Evolutionary conservation across 2,888 invertebrate genomes (phyloP), one percentile per base, ranked within the genome.

Genomic region (Rhodophaea formosa): DNA sequence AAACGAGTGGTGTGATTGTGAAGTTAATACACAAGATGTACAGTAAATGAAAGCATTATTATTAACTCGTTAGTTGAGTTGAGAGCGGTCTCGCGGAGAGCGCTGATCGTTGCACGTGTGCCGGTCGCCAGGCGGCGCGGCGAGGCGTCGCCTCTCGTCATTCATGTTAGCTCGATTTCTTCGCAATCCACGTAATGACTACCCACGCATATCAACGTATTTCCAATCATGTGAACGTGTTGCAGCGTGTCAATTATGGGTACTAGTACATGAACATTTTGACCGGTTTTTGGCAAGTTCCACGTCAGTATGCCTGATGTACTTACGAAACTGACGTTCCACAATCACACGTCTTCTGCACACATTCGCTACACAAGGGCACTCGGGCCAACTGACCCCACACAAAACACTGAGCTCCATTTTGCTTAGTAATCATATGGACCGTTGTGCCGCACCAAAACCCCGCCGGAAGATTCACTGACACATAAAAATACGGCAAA

Each of bases 291-390:
- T 70, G 75, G 74, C 67, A 66, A 70, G 67, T 70, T 74, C 73
- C 76, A 73, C 75, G 74, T 75, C 76, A 72, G 74, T 77, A 79
- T 76, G 75, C 74, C 80, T 77, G 75, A 71, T 78, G 85, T 89
- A 89, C 89, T 89, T 88, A 90, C 89, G 79, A 84, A 81, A 80
- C 80, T 79, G 81, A 85, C 84, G 79, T 80, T 85, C 88, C 88
- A 85, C 86, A 83, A 82, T 83, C 84, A 86, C 85, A 82, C 83
- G 76, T 83, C 82, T 86, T 83, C 87, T 85, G 86, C 82, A 86
- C 88, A 87, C 82, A 87, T 82, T 49, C 81, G 76, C 75, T 73
- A 77, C 86, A 88, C 87, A 86, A 87, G 85, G 83, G 81, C 90
- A 90, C 90, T 85, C 80, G 80, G 87, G 80, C 86, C 84, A 67